Evolutionary conservation across 2,888 invertebrate genomes (phyloP), one percentile per base, ranked within the genome.

Genomic region (Dioctria rufipes): DNA sequence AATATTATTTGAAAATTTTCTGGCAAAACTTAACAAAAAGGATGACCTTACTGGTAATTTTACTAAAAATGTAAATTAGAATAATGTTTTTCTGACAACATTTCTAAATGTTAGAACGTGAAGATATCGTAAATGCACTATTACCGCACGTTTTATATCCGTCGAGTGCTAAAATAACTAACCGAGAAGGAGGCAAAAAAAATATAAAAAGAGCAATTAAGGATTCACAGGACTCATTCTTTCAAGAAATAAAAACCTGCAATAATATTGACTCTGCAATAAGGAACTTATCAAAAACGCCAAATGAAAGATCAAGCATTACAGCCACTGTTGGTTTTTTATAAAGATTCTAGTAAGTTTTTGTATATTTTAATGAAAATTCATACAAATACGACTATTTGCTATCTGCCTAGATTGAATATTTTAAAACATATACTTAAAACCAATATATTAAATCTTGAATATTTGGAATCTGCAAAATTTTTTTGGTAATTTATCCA

Each of bases 401-500:
- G 13, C 58, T 79, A 13, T 13, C 61, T 5, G 73, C 78, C 11
- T 13, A 75, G 9, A 61, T 67, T 25, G 75, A 46, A 40, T 77
- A 54, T 13, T 25, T 25, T 25, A 25, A 25, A 25, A 25, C 25
- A 25, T 25, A 25, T 25, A 25, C 80, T 81, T 46, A 80, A 81
- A 9, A 37, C 80, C 51, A 61, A 77, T 54, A 66, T 81, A 61
- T 78, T 81, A 51, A 63, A 81, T 63, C 39, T 81, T 3, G 61
- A 81, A 61, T 81, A 77, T 42, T 80, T 13, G 51, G 43, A 66
- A 75, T 58, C 67, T 43, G 60, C 42, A 3, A 9, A 13, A 40
- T 73, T 9, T 65, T n/a, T 69, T 9, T 81, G 80, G 80, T 25
- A 4, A 40, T 81, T 80, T 43, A 79, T 81, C 2, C 81, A 81